Evolutionary conservation across 2,888 invertebrate genomes (phyloP).

Genomic region (Acheta domesticus): DNA sequence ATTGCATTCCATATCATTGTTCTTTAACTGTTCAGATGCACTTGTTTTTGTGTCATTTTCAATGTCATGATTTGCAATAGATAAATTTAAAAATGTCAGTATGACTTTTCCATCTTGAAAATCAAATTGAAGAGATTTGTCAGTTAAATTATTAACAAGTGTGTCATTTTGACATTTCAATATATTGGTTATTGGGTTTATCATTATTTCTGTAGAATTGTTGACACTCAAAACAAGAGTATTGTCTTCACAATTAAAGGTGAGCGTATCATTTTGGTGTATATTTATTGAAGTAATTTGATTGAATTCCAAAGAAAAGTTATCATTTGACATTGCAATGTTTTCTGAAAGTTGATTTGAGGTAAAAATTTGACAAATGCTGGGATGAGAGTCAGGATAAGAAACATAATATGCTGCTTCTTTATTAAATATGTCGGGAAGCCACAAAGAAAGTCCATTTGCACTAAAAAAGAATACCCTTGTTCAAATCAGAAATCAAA

Average conservation of each 20-base stretch:
- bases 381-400: constrained; percentile 20
- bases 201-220: not conserved
- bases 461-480: constrained; percentile 29
- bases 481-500: too few relatives aligned
- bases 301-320: too few relatives aligned
- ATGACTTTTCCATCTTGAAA: not conserved
- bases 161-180: not conserved
- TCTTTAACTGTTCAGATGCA: not conserved
- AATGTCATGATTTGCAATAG: not conserved
- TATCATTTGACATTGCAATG: too few relatives aligned
- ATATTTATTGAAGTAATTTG: not conserved
- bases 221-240: not conserved
- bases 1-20: not conserved
- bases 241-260: not conserved
- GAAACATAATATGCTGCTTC: constrained; percentile 40
- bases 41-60: not conserved
- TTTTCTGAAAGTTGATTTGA: not conserved
- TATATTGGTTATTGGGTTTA: not conserved
- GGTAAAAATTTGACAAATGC: constrained; percentile 20
- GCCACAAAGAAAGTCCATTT: constrained; percentile 45
- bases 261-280: not conserved
- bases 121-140: not conserved
- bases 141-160: not conserved
- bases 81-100: not conserved
- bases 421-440: constrained; percentile 45